A percentile compares a stretch with the other conserved stretches of the same genome.
Conservation (phyloP, 2,888 invertebrate genomes). For the Calameuta idolon region DNA sequence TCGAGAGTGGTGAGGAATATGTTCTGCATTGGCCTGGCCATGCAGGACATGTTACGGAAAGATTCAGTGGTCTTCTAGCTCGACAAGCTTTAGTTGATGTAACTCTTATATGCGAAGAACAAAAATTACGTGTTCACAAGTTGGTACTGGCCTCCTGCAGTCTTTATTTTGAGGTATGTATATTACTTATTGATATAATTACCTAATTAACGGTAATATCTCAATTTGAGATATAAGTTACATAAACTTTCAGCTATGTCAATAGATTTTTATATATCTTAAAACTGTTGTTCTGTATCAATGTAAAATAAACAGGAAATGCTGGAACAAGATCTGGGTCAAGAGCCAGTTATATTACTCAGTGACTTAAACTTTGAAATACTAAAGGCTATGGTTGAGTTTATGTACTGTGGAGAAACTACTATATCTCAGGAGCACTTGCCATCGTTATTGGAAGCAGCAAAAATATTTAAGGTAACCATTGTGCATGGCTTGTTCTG, state of each 20-base stretch:
- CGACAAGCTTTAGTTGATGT: conserved; percentile 81
- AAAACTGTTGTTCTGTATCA: conserved; percentile 8
- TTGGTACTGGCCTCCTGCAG: conserved; percentile 80
- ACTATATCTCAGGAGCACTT: conserved; percentile 77
- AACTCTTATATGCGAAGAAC: conserved; percentile 80
- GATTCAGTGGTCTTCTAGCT: conserved; percentile 78
- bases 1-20: conserved; percentile 63
- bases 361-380: conserved; percentile 79
- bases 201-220: background rate
- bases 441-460: conserved; percentile 77
- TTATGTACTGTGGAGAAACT: conserved; percentile 83
- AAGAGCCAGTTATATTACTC: conserved; percentile 69
- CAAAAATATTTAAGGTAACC: conserved; percentile 76
- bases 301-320: conserved; percentile 54
- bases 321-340: conserved; percentile 66
- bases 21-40: conserved; percentile 79
- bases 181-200: background rate
- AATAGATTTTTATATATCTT: conserved; percentile 6
- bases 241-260: background rate
- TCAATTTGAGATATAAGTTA: background rate
- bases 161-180: conserved; percentile 77
- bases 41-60: conserved; percentile 76
- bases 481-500: background rate
- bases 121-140: conserved; percentile 80
- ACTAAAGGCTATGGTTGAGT: conserved; percentile 79